Evolutionary conservation across 2,888 invertebrate genomes (phyloP), one percentile per base, ranked within the genome.

Genomic region (Julus scandinavius): DNA sequence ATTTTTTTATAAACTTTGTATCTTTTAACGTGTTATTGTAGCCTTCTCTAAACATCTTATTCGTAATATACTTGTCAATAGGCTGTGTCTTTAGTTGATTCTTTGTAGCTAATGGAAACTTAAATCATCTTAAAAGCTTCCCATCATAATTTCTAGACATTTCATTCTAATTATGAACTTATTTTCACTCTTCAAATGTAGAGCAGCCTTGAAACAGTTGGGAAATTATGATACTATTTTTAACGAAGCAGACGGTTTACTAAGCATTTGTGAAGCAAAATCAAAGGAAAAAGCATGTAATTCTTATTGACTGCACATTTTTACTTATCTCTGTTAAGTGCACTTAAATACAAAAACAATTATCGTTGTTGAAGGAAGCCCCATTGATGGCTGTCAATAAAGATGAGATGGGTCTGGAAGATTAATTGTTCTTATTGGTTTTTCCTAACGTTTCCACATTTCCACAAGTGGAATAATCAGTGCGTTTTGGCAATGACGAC

Each of bases 191-290:
- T 38, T 38, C 13, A 38, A 40, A 38, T 13, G 80, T 80, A 29
- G 80, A 38, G 15, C 80, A 80, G 80, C 80, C 80, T 80, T 80
- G 80, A 80, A 72, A 80, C 80, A 80, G 13, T 13, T 38, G 80
- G 11, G 80, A 80, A 80, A 80, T 80, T 80, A 13, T 9, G n/a
- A 38, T 3, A 13, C 80, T 72, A 80, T 80, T 38, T 80, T 80
- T 80, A 80, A 15, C 15, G 38, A 3, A 38, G 38, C 38, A 38
- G 15, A 38, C 63, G 63, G 29, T 29, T 72, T 72, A 6, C 15
- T 9, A 29, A 29, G 38, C 80, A 38, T 80, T 80, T 38, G 38
- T 40, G 45, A 45, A 45, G 45, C 15, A 15, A 38, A 80, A 40
- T 72, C 63, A 20, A 7, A 6, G 54, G 15, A n/a, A n/a, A 63